Evolutionary conservation across 2,888 invertebrate genomes (phyloP).

Genomic region (Lypha dubia): DNA sequence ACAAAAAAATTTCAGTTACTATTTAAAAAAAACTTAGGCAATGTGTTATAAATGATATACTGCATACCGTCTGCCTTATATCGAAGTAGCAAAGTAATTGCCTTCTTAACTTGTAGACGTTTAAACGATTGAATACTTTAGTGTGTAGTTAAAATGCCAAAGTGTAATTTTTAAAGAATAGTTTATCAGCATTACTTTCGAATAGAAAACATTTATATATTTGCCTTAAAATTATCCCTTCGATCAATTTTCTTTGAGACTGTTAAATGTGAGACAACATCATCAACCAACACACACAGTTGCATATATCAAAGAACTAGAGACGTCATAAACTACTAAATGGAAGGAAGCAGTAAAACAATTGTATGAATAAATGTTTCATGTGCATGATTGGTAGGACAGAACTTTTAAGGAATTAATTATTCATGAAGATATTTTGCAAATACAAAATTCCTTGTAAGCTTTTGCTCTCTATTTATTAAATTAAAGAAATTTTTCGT

Average conservation of each 20-base stretch:
- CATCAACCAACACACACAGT: slow-evolving; percentile 10
- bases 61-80: too few species aligned
- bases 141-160: too few species aligned
- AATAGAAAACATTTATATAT: too few species aligned
- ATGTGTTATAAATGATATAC: too few species aligned
- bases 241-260: neutral
- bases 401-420: slow-evolving; percentile 55
- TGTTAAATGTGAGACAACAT: slow-evolving; percentile 27
- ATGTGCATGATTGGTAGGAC: slow-evolving; percentile 40
- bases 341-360: slow-evolving; percentile 63
- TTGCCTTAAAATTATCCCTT: neutral
- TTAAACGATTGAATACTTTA: too few species aligned
- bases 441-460: neutral
- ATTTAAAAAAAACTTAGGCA: too few species aligned
- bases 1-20: too few species aligned
- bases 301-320: slow-evolving; percentile 29
- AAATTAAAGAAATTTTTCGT: neutral
- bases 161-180: neutral
- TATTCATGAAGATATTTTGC: slow-evolving; percentile 25
- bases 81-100: too few species aligned
- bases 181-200: too few species aligned
- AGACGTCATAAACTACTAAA: slow-evolving; percentile 49
- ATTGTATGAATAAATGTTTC: slow-evolving; percentile 57
- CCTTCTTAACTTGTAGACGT: too few species aligned
- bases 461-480: neutral